Evolutionary conservation across 2,113 vertebrate genomes (phyloP), one percentile per base, ranked within the genome.

Genomic region (Erythrocercus mccallii): DNA sequence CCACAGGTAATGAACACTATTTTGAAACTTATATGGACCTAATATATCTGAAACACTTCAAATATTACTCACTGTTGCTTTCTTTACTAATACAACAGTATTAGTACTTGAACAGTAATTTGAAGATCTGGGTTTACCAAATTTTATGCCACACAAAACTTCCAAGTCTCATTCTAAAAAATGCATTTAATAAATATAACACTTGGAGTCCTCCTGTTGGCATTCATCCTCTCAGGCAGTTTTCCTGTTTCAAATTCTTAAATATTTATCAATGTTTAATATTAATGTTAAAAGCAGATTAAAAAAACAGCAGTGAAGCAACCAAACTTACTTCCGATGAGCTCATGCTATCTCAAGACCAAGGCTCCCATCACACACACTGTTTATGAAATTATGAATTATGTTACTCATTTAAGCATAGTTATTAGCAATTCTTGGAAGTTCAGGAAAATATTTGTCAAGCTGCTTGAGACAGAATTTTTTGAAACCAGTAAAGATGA

Each of bases 231-330:
- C 77, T 66, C 60, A 54, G 44, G 73, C 82, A 89, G 47, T 81
- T 65, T 93, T 68, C 76, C 74, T 18, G 5, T 78, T 96, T 81
- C 48, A 71, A 92, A 88, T 81, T 68, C 77, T 95, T 83, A 94
- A 96, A 86, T 86, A 96, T 93, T 96, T 92, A 95, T 62, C 77
- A 61, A 72, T 60, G 25, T 92, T 94, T 92, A 94, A 90, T 73
- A 92, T 93, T 90, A 76, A 96, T 71, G 65, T 68, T 86, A 92
- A 96, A 92, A 92, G 64, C 25, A 94, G 40, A 96, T 90, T 68
- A 24, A 82, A 93, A 96, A 95, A 90, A 60, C 6, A 88, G 60
- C 56, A 89, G 53, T 3, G 19, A 94, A 95, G 73, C 61, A 88
- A 90, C 50, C 30, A 78, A 93, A 88, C 58, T 56, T 64, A 74